These are phyloP conservation scores for Brenthis hecate DNA, from an alignment of 2,888 invertebrate species.

Conservation along the genomic window DNA sequence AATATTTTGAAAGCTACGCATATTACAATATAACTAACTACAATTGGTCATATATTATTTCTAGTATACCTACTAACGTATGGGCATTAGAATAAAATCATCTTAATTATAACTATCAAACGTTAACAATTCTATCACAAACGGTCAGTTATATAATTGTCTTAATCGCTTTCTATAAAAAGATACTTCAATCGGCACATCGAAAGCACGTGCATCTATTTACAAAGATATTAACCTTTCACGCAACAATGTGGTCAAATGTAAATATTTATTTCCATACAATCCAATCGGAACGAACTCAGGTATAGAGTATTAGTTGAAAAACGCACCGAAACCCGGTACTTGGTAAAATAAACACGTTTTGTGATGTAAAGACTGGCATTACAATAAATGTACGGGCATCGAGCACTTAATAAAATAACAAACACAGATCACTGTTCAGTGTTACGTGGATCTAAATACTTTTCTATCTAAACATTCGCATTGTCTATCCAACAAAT, in stretches of 20 bases:
- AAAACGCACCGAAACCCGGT: slow-evolving; percentile 40
- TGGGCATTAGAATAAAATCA: background rate
- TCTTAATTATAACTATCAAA: background rate
- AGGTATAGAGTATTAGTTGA: slow-evolving; percentile 21
- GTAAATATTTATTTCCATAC: slow-evolving; percentile 72
- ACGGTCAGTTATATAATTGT: slow-evolving; percentile 6
- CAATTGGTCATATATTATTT: no score
- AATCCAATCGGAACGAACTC: slow-evolving; percentile 44
- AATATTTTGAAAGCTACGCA: no score
- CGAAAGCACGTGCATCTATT: slow-evolving; percentile 53
- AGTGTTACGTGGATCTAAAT: slow-evolving; percentile 68
- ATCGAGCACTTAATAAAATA: slow-evolving; percentile 72
- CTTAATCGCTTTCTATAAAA: slow-evolving; percentile 40
- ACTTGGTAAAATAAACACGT: slow-evolving; percentile 63
- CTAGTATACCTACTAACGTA: no score
- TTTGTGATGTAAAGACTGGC: slow-evolving; percentile 65
- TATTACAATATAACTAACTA: no score
- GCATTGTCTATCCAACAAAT: slow-evolving; percentile 71
- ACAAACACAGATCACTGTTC: slow-evolving; percentile 69
- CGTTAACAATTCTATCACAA: background rate
- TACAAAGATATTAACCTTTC: slow-evolving; percentile 74
- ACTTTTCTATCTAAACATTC: slow-evolving; percentile 66
- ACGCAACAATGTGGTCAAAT: slow-evolving; percentile 67
- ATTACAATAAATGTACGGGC: slow-evolving; percentile 73
- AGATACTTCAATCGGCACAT: slow-evolving; percentile 57